These are phyloP conservation scores for Lycaena phlaeas DNA, from an alignment of 2,888 invertebrate genomes.

Conservation along the genomic window DNA sequence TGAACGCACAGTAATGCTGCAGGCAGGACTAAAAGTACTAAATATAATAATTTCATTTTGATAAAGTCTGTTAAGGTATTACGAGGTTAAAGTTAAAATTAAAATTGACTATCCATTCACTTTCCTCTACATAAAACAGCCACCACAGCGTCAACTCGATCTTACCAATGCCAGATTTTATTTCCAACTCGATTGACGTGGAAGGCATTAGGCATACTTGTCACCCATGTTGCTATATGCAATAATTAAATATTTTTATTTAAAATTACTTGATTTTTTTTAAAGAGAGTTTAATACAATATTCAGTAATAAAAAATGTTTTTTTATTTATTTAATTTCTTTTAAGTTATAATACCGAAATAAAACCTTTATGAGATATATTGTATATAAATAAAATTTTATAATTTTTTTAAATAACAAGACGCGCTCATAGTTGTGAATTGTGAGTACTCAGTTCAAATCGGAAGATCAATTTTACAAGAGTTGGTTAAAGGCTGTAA, in stretches of 20 bases:
- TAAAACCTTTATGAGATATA: too few relatives aligned
- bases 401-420: too few relatives aligned
- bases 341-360: too few relatives aligned
- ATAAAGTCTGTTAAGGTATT: slow-evolving; percentile 28
- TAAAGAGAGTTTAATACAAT: too few relatives aligned
- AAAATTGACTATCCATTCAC: slow-evolving; percentile 54
- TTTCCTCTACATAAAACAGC: slow-evolving; percentile 42
- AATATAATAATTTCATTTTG: slow-evolving; percentile 79
- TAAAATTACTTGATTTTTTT: too few relatives aligned
- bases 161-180: slow-evolving; percentile 37
- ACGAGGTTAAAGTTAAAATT: slow-evolving; percentile 33
- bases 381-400: too few relatives aligned
- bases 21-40: slow-evolving; percentile 78
- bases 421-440: too few relatives aligned
- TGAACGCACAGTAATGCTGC: slow-evolving; percentile 80
- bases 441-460: too few relatives aligned
- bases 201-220: slow-evolving; percentile 52
- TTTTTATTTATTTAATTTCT: too few relatives aligned
- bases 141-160: slow-evolving; percentile 37
- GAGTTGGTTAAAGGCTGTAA: too few relatives aligned
- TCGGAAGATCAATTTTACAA: too few relatives aligned
- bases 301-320: too few relatives aligned
- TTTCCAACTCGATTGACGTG: slow-evolving; percentile 74
- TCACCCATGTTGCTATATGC: slow-evolving; percentile 39
- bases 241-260: background rate